phyloP scores from a whole-genome alignment of 1,140 invertebrate genomes.

The Muscidifurax raptorellus region DNA sequence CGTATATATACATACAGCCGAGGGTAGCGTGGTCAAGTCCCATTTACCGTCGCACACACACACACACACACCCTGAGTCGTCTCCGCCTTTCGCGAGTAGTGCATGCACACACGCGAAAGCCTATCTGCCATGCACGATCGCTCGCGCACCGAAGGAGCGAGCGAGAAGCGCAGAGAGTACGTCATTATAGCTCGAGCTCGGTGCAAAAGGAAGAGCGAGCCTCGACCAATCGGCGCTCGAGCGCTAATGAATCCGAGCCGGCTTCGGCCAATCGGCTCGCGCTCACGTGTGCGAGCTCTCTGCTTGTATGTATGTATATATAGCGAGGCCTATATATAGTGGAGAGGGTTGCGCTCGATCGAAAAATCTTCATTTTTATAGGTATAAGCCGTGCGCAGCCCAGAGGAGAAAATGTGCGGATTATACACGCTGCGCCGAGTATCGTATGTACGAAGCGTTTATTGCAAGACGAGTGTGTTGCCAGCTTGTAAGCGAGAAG shows the following conservation, averaged over 20 bases:
- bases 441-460: conserved; percentile 36
- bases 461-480: conserved; percentile 24
- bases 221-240: conserved; percentile 64
- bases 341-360: conserved; percentile 50
- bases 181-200: conserved; percentile 62
- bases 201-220: conserved; percentile 65
- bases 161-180: conserved; percentile 50
- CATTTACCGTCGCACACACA: conserved; percentile 60
- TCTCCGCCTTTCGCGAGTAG: conserved; percentile 25
- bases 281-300: conserved; percentile 47
- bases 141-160: conserved; percentile 58
- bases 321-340: no score
- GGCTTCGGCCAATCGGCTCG: conserved; percentile 63
- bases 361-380: conserved; percentile 50
- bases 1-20: no score
- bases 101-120: conserved; percentile 55
- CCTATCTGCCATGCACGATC: conserved; percentile 71
- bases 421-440: background rate
- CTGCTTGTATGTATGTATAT: background rate
- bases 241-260: conserved; percentile 71
- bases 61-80: conserved; percentile 51
- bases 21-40: conserved; percentile 61
- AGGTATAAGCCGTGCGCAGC: conserved; percentile 14
- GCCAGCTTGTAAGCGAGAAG: conserved; percentile 22
- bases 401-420: background rate